Conservation (phyloP, 1,140 invertebrate genomes). For the Caenorhabditis brenneri region DNA sequence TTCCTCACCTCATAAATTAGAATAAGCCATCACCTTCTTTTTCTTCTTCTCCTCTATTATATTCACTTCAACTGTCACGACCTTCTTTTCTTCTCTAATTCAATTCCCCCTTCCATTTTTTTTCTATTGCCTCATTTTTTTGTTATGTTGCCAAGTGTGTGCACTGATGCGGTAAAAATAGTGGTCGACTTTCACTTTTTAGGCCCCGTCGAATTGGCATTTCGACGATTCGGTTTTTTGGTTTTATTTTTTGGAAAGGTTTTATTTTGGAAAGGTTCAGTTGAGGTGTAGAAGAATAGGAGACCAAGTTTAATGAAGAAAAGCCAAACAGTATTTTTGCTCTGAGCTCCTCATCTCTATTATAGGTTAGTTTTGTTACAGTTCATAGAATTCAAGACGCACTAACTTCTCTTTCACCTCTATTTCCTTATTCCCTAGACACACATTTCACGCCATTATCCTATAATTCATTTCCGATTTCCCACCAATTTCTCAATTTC, state of each 20-base stretch:
- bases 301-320: no score
- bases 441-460: neutral
- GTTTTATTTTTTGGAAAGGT: neutral
- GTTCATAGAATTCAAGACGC: no score
- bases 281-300: no score
- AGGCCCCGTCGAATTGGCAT: neutral
- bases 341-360: no score
- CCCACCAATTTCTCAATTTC: neutral
- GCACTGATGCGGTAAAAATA: constrained; percentile 29
- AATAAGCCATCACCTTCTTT: neutral
- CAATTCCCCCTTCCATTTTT: neutral
- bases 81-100: neutral
- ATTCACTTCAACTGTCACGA: constrained; percentile 1
- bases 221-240: neutral
- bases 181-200: constrained; percentile 19
- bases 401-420: neutral
- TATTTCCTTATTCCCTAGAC: neutral
- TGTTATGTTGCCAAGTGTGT: constrained; percentile 29
- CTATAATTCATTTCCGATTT: neutral
- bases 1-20: neutral
- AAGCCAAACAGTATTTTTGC: no score
- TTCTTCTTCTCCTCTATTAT: neutral
- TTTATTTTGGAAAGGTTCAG: neutral
- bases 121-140: neutral
- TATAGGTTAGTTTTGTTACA: no score